Evolutionary conservation across 2,113 vertebrate genomes (phyloP).

Genomic region (Anser cygnoides): DNA sequence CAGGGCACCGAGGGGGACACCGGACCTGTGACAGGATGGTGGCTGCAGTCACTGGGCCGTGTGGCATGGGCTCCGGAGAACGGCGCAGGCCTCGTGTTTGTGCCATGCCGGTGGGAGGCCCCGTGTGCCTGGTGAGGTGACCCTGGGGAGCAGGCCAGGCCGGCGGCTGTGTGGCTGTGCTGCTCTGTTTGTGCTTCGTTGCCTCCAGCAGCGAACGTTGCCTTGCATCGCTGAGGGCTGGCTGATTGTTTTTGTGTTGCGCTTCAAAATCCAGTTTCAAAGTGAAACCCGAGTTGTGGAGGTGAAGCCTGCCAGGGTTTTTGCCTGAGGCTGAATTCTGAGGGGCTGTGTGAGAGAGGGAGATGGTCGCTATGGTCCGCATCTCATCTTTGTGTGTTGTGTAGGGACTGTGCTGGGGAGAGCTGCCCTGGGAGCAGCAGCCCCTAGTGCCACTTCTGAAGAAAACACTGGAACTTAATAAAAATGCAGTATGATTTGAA

Average conservation of each 20-base stretch:
- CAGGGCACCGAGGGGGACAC: background rate
- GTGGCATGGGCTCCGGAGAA: too few species aligned
- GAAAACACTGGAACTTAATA: fast-evolving
- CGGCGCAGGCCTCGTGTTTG: too few species aligned
- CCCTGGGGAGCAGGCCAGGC: background rate
- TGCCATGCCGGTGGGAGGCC: background rate
- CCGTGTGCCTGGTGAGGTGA: background rate
- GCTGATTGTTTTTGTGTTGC: background rate
- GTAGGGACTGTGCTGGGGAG: background rate
- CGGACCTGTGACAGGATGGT: too few species aligned
- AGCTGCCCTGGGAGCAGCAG: background rate
- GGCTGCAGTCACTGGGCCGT: too few species aligned
- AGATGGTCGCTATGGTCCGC: background rate
- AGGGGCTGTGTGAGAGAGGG: background rate
- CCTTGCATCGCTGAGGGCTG: background rate
- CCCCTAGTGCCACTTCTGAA: background rate
- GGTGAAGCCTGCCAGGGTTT: background rate
- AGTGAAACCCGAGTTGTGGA: background rate
- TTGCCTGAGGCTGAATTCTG: background rate
- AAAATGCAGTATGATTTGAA: background rate
- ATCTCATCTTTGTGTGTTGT: fast-evolving
- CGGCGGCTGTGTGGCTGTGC: background rate
- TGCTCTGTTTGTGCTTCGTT: background rate
- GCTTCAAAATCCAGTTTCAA: background rate
- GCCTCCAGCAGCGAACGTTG: background rate